These are phyloP conservation scores for Chesias legatella DNA, from an alignment of 2,888 invertebrate species.

Conservation along the genomic window DNA sequence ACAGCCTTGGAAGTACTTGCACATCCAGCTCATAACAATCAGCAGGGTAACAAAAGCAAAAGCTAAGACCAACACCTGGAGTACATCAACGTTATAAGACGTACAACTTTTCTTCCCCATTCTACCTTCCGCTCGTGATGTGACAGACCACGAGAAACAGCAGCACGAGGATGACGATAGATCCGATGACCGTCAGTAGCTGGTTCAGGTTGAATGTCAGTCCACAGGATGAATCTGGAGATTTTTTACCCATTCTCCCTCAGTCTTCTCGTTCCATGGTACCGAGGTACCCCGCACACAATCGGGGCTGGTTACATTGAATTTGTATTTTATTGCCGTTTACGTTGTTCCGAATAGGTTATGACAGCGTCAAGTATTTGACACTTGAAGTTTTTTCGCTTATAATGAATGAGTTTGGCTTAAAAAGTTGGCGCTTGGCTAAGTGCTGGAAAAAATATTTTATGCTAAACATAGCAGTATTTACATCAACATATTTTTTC, in stretches of 20 bases:
- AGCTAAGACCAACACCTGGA: slow-evolving; percentile 52
- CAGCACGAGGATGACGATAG: slow-evolving; percentile 54
- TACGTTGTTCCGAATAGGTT: background rate
- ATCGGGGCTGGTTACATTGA: background rate
- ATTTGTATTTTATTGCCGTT: slow-evolving; percentile 6
- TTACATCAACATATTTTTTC: too few species aligned
- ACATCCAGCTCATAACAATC: slow-evolving; percentile 61
- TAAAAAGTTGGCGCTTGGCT: too few species aligned
- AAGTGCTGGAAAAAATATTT: too few species aligned
- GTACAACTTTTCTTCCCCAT: slow-evolving; percentile 29
- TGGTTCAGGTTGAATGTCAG: slow-evolving; percentile 56
- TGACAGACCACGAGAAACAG: slow-evolving; percentile 60
- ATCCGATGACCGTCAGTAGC: slow-evolving; percentile 56
- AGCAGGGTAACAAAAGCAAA: slow-evolving; percentile 57
- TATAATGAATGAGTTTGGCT: too few species aligned
- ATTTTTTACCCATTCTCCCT: slow-evolving; percentile 36
- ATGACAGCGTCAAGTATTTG: too few species aligned
- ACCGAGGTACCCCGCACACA: slow-evolving; percentile 16
- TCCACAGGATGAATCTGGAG: slow-evolving; percentile 25
- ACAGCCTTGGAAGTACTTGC: slow-evolving; percentile 51
- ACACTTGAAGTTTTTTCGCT: too few species aligned
- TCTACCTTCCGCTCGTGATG: slow-evolving; percentile 47
- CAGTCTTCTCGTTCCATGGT: slow-evolving; percentile 26
- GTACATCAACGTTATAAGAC: slow-evolving; percentile 45
- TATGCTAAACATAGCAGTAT: too few species aligned